Base-by-base conservation (phyloP, 2,888 invertebrate species). In the Metellina segmentata region DNA sequence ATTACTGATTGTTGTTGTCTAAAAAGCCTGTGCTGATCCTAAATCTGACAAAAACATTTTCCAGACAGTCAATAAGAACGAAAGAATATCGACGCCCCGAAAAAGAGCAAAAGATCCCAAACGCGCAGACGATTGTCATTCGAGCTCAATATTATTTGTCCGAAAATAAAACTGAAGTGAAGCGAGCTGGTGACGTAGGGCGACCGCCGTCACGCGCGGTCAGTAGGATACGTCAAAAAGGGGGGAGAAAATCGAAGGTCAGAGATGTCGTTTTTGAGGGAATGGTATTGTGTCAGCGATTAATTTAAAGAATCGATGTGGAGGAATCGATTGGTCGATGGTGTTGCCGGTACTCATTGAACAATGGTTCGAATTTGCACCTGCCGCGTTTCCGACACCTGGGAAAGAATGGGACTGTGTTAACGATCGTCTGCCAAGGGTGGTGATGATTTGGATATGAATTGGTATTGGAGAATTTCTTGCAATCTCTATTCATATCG, bases 291-390 rank as follows among this genome's bases (percentile, higher is more conserved):
- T 85, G 81, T 52, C 74, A 86, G 70, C 90, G 86, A 86, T 91
- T 91, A 91, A 91, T 91, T 86, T 81, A n/a, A 81, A 51, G 34
- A 86, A 86, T 91, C 90, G 90, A 91, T 91, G 20, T 20, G 7
- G 34, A 16, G 5, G 52, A 74, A 85, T 90, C 90, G 85, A 90
- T 90, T 90, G 72, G 52, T 51, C 69, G 78, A 85, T 81, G 69
- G 77, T 83, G 82, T 69, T 19, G 52, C 20, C 9, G 78, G 78
- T 52, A 34, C 52, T 13, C 49, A n/a, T 72, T 53, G 71, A 7
- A 72, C 83, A 83, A 52, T 72, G 51, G 20, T 79, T 53, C 79
- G 19, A 20, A 53, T 74, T 16, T 74, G 8, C 83, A 83, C 20
- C 71, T 81, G 81, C 70, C 70, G 49, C 11, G n/a, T 79, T 78